Percentiles rank a stretch among this genome's conserved stretches.
These are phyloP conservation scores for Conus canariensis DNA, from an alignment of 2,888 invertebrate species.

Conservation along the genomic window DNA sequence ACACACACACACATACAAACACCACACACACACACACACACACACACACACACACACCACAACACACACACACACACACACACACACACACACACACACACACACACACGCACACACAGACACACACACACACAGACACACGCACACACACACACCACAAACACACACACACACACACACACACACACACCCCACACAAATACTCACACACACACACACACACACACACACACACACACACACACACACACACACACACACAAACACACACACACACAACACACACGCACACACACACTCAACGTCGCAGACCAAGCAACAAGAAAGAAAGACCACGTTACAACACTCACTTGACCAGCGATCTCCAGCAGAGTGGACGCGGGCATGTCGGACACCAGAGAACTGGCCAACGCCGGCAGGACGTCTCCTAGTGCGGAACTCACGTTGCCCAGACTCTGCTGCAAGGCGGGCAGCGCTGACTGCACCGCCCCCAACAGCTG, in stretches of 20 bases:
- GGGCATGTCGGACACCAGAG: background rate
- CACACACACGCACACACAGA: background rate
- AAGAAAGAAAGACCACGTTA: background rate
- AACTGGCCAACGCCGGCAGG: background rate
- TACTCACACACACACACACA: too few relatives aligned
- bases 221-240: too few relatives aligned
- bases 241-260: too few relatives aligned
- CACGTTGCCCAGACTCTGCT: background rate
- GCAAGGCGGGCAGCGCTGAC: background rate
- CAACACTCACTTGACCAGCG: conserved; percentile 13
- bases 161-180: background rate
- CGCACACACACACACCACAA: background rate
- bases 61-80: too few relatives aligned
- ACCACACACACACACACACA: too few relatives aligned
- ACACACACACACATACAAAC: too few relatives aligned
- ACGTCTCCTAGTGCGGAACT: background rate
- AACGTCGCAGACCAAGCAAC: too few relatives aligned
- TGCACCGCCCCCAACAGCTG: background rate
- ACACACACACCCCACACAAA: too few relatives aligned
- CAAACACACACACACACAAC: too few relatives aligned
- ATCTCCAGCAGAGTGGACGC: conserved; percentile 2
- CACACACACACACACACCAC: too few relatives aligned
- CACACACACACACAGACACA: background rate
- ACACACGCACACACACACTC: too few relatives aligned
- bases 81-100: background rate